A percentile compares a stretch with the other conserved stretches of the same genome.
Evolutionary conservation across 1,140 invertebrate species (phyloP).

Genomic region (Ostrea denselamellosa): DNA sequence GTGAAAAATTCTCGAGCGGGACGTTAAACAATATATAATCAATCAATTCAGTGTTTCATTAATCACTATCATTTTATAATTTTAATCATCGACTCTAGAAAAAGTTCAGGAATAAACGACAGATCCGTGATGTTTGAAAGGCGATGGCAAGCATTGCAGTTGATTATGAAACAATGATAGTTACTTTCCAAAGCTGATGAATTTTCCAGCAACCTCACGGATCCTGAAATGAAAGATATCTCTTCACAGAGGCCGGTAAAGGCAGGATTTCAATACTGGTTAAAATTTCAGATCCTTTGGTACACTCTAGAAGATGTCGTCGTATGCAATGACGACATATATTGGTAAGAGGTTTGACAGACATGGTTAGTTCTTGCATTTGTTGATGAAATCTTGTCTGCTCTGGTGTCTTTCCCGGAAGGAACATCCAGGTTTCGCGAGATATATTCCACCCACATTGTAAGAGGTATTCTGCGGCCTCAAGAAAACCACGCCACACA

Average conservation of each 20-base stretch:
- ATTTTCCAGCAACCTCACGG: neutral
- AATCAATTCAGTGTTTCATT: no score
- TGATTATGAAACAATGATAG: no score
- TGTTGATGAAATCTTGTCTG: conserved; percentile 54
- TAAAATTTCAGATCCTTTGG: conserved; percentile 55
- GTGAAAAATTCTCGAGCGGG: no score
- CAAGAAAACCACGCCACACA: conserved; percentile 57
- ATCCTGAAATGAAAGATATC: conserved; percentile 54
- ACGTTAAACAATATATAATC: no score
- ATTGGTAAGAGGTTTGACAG: conserved; percentile 47
- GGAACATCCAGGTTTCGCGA: conserved; percentile 59
- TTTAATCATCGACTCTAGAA: no score
- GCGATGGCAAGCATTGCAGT: no score
- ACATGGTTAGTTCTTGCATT: conserved; percentile 45
- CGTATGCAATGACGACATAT: conserved; percentile 53
- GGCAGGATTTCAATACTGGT: conserved; percentile 48
- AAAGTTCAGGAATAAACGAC: no score
- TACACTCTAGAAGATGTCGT: conserved; percentile 43
- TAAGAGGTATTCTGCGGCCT: conserved; percentile 58
- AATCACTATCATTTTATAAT: no score
- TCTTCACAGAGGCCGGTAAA: conserved; percentile 55
- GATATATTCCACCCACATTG: conserved; percentile 62
- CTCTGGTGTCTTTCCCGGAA: conserved; percentile 58
- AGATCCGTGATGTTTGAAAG: no score
- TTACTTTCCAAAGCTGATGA: neutral